phyloP scores from a whole-genome alignment of 1,140 invertebrate species.

The Acromyrmex heyeri region DNA sequence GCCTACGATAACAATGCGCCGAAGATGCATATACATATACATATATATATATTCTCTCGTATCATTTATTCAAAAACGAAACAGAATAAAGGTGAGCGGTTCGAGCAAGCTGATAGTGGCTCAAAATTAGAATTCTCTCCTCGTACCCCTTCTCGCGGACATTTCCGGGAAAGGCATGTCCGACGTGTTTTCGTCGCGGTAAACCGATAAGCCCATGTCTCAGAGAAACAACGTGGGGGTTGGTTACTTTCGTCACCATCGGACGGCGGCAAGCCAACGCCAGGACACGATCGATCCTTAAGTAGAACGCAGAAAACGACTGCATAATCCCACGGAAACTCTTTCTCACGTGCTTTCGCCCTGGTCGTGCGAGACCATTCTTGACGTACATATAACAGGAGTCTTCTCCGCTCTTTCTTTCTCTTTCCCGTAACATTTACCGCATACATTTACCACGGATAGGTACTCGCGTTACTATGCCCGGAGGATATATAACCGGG shows the following conservation, averaged over 20 bases:
- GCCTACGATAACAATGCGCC: not conserved
- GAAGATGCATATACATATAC: not conserved
- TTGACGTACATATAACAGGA: not conserved
- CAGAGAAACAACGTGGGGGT: slow-evolving; percentile 19
- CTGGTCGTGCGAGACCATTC: not conserved
- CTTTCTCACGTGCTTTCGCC: slow-evolving; percentile 62
- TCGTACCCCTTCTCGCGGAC: not conserved
- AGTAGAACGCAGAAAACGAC: slow-evolving; percentile 27
- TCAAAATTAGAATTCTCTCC: slow-evolving; percentile 48
- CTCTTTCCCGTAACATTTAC: slow-evolving; percentile 56
- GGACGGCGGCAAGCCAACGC: slow-evolving; percentile 36
- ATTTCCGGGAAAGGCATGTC: not conserved
- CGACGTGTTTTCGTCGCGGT: slow-evolving; percentile 6
- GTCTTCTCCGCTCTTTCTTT: slow-evolving; percentile 15
- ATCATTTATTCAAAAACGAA: slow-evolving; percentile 12
- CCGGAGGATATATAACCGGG: slow-evolving; percentile 60
- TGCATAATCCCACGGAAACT: slow-evolving; percentile 65
- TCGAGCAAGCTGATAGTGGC: not conserved
- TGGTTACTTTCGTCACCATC: slow-evolving; percentile 7
- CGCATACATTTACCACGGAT: slow-evolving; percentile 65
- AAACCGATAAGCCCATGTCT: slow-evolving; percentile 51
- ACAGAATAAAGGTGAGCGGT: not conserved
- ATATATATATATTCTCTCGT: not conserved
- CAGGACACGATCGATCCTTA: slow-evolving; percentile 58
- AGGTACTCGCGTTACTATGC: slow-evolving; percentile 72